Base-by-base conservation (phyloP, 2,888 invertebrate species). In the Acrobeloides nanus region DNA sequence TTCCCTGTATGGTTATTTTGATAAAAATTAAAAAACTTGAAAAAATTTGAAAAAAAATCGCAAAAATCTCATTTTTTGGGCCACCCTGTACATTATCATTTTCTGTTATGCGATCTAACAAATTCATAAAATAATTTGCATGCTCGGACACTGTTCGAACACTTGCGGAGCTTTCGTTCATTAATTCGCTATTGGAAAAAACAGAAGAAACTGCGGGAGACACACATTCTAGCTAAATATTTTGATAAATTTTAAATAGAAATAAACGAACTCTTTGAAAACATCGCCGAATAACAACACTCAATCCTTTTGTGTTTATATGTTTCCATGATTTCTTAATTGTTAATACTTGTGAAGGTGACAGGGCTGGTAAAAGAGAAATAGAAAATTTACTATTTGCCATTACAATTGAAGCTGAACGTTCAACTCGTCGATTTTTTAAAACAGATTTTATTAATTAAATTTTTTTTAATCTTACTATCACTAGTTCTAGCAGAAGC, bases 231-330 rank as follows among this genome's bases (percentile, higher is more conserved):
- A 54, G 33, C 54, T 55, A 27, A 25, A 48, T 7, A 21, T 10
- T 17, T 42, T 42, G 10, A 15, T 8, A 29, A 41, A 1, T 38
- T 7, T 40, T 20, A 23, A 52, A 17, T 6, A 31, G 20, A 27
- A 54, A 25, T 24, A 17, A n/a, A 43, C 47, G 41, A 42, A 68
- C 68, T 53, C 64, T 59, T 29, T 61, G 57, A 43, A 68, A 68
- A 31, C 62, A 65, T 10, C 66, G 46, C 20, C 61, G 53, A 29
- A 69, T 38, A 8, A 66, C 66, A 25, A 53, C 49, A 18, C 53
- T 56, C 18, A 68, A 55, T 20, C 64, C 68, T 37, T 68, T 68
- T 6, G 68, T 68, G 50, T 68, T 68, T 51, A 69, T 62, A 42
- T 69, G 69, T 42, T 60, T 53, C 69, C 69, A 69, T 8, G 67